phyloP scores from a whole-genome alignment of 1,140 invertebrate genomes.

The Sweltsa coloradensis region DNA sequence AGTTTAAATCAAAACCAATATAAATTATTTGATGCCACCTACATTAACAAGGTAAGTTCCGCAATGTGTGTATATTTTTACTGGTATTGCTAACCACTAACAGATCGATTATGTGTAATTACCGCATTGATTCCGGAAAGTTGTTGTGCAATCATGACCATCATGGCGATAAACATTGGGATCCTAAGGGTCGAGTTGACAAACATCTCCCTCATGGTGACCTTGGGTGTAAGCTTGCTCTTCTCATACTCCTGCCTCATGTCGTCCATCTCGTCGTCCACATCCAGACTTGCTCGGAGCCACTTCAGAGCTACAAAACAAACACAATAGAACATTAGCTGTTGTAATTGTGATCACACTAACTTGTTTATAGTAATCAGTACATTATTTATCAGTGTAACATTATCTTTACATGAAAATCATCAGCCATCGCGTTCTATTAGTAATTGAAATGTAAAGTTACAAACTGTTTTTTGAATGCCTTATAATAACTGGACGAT shows the following conservation, averaged over 20 bases:
- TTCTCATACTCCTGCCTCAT: conserved; percentile 71
- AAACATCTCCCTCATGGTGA: conserved; percentile 57
- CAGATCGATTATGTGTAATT: conserved; percentile 26
- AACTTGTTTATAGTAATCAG: no score
- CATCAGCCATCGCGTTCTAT: no score
- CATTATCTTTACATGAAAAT: no score
- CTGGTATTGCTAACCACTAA: background rate
- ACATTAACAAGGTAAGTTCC: no score
- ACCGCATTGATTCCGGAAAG: conserved; percentile 83
- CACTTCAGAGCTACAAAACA: conserved; percentile 53
- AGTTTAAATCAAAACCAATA: background rate
- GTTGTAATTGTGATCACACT: no score
- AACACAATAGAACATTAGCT: no score
- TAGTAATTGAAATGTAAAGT: no score
- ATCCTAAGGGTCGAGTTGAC: conserved; percentile 56
- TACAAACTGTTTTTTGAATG: no score
- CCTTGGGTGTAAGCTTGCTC: conserved; percentile 54
- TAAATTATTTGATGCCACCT: no score
- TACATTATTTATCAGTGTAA: no score
- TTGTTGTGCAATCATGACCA: conserved; percentile 82
- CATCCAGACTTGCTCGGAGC: conserved; percentile 59
- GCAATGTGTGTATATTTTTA: no score
- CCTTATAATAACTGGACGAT: no score
- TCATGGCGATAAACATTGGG: conserved; percentile 67
- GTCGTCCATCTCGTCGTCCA: conserved; percentile 77